Percentiles rank a stretch among this genome's conserved stretches.
These are phyloP conservation scores for Poecilia picta DNA, from an alignment of 2,797 vertebrate genomes.

Conservation along the genomic window DNA sequence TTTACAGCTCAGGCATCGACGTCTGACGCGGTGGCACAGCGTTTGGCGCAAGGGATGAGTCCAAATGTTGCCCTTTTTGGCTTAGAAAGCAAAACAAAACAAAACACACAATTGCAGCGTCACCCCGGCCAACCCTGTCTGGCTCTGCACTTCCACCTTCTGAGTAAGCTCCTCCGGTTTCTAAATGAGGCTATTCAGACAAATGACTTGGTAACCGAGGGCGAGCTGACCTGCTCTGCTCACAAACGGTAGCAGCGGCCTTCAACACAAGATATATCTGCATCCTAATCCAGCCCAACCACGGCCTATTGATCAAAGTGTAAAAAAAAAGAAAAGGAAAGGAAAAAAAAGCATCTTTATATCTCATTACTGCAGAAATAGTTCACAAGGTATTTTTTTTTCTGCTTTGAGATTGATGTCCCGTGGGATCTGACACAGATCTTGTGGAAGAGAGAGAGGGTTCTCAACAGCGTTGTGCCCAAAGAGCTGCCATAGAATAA, in stretches of 20 bases:
- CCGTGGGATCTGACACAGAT: slow-evolving; percentile 3
- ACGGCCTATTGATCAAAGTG: not conserved
- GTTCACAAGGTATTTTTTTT: not conserved
- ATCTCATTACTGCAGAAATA: slow-evolving; percentile 1
- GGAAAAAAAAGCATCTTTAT: not conserved
- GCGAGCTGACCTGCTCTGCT: not conserved
- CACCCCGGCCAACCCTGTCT: not conserved
- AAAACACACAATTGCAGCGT: not conserved
- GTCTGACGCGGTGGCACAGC: not conserved
- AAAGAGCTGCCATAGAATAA: not conserved
- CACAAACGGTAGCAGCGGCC: not conserved
- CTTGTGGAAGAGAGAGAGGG: not conserved
- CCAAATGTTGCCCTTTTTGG: not conserved
- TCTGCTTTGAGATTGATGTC: not conserved
- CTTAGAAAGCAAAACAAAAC: too few species aligned
- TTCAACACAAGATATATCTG: not conserved
- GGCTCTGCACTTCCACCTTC: not conserved
- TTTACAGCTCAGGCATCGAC: not conserved
- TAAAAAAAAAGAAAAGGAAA: too few species aligned
- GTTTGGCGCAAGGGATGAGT: not conserved
- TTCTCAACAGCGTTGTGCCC: not conserved
- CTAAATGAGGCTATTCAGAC: not conserved
- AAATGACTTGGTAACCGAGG: not conserved
- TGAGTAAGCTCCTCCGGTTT: slow-evolving; percentile 4
- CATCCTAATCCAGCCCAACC: not conserved